Percentiles rank a stretch among this genome's conserved stretches.
Conservation (phyloP, 1,140 invertebrate genomes). For the Thaumetopoea pityocampa region DNA sequence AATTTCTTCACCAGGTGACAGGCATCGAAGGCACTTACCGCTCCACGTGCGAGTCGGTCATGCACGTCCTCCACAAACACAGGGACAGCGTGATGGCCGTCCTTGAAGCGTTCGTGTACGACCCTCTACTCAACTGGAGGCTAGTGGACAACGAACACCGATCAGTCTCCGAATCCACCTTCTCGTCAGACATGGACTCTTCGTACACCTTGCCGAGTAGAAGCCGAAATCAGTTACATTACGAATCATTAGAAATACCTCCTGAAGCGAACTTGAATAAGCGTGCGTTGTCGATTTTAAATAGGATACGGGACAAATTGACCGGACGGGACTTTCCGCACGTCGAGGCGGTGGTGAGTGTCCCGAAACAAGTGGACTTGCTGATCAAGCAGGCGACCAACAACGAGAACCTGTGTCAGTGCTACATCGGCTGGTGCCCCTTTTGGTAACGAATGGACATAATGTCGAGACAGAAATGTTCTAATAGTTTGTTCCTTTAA, state of each 20-base stretch:
- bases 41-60: conserved; percentile 97
- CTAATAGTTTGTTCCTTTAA: too few species aligned
- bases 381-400: conserved; percentile 97
- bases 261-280: conserved; percentile 87
- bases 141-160: conserved; percentile 75
- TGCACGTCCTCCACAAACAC: conserved; percentile 95
- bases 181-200: conserved; percentile 63
- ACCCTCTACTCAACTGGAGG: conserved; percentile 98
- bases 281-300: conserved; percentile 94
- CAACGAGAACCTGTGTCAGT: conserved; percentile 99
- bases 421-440: conserved; percentile 97
- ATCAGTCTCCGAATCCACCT: conserved; percentile 54
- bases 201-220: conserved; percentile 51
- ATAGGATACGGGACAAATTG: conserved; percentile 94
- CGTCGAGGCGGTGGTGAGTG: conserved; percentile 78
- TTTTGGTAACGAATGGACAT: conserved; percentile 61
- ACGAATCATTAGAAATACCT: conserved; percentile 52
- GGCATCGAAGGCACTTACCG: conserved; percentile 90
- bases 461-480: too few species aligned
- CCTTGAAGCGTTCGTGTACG: conserved; percentile 99
- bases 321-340: conserved; percentile 88
- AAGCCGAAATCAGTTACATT: conserved; percentile 46
- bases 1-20: too few species aligned
- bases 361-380: conserved; percentile 94
- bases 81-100: conserved; percentile 99